Conservation (phyloP, 2,797 vertebrate species). For the Chrosomus eos region DNA sequence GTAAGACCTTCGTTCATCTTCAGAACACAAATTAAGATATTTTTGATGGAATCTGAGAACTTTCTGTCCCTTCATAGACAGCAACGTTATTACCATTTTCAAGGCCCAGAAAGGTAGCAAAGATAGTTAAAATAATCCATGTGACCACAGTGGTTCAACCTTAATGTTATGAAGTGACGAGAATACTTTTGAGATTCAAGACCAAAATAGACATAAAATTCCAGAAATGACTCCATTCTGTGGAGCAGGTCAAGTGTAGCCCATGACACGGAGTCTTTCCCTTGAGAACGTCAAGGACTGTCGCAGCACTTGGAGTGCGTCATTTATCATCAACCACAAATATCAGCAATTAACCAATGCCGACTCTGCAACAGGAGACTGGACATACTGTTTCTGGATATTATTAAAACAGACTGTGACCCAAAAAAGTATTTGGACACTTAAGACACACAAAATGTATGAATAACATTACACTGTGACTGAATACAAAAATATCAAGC, state of each 20-base stretch:
- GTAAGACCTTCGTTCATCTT: no score
- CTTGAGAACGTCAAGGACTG: constrained; percentile 21
- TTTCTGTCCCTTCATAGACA: no score
- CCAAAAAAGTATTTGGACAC: background rate
- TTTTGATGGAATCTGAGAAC: no score
- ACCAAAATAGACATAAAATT: background rate
- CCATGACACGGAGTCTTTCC: background rate
- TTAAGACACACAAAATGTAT: background rate
- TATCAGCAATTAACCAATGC: background rate
- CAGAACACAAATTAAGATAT: no score
- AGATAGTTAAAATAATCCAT: no score
- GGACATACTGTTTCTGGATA: background rate
- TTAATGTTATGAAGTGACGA: no score
- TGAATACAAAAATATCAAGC: constrained; percentile 3
- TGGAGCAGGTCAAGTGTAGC: background rate
- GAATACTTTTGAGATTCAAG: background rate
- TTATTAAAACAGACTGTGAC: background rate
- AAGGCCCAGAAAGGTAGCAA: no score
- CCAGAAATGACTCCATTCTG: background rate
- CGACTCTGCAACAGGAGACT: background rate
- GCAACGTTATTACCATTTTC: no score
- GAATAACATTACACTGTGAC: background rate
- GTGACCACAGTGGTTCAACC: no score
- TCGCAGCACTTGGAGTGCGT: background rate
- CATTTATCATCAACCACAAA: constrained; percentile 2